These are phyloP conservation scores for Siderastrea radians DNA, from an alignment of 92 coral and sea anemone species.

Conservation along the genomic window DNA sequence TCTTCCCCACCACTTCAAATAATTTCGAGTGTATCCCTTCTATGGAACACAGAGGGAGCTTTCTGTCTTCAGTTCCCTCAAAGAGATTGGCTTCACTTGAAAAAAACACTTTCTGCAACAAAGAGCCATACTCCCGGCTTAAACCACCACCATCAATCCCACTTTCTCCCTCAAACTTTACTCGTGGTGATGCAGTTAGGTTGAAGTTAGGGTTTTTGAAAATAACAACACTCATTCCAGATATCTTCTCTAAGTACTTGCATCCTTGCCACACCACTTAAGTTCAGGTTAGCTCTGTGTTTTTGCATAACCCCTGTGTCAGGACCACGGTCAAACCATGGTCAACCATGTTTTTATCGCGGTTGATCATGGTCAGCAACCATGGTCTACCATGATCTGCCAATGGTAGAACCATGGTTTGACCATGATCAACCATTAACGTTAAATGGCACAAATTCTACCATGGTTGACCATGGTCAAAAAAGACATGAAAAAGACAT, in stretches of 20 bases:
- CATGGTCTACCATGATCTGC: too few species aligned
- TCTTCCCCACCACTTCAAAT: conserved; percentile 61
- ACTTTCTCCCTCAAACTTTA: conserved; percentile 58
- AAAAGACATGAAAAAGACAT: too few species aligned
- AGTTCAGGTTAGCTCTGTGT: not conserved
- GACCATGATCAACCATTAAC: too few species aligned
- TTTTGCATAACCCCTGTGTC: too few species aligned
- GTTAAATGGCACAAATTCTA: too few species aligned
- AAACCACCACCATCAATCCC: conserved; percentile 75
- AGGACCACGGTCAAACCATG: too few species aligned
- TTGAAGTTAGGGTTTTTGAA: conserved; percentile 50
- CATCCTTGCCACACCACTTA: conserved; percentile 39
- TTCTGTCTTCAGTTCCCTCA: conserved; percentile 61
- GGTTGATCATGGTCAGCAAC: too few species aligned
- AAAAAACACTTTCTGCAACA: conserved; percentile 60
- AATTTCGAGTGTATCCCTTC: conserved; percentile 54
- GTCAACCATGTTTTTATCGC: too few species aligned
- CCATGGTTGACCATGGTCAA: too few species aligned
- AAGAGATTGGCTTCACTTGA: conserved; percentile 63
- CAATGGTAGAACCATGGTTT: too few species aligned
- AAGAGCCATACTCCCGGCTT: conserved; percentile 57
- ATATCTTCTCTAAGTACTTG: conserved; percentile 34
- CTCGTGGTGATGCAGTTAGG: conserved; percentile 28
- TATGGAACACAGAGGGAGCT: conserved; percentile 58
- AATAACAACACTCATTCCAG: conserved; percentile 58